Evolutionary conservation across 2,113 vertebrate genomes (phyloP), one percentile per base, ranked within the genome.

Genomic region (Myotis davidii): DNA sequence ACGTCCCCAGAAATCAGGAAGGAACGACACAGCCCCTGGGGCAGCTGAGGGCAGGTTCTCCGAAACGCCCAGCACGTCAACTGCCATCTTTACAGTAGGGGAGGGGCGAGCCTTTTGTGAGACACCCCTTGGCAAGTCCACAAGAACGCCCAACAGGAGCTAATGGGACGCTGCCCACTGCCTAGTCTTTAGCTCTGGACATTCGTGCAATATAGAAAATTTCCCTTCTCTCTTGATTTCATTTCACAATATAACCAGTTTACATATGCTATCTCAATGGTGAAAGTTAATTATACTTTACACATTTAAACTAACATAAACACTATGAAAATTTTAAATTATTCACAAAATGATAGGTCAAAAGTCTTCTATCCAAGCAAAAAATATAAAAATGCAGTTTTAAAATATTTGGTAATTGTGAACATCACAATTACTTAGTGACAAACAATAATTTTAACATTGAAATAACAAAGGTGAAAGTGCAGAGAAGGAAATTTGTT

Each of bases 301-400:
- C 5, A 92, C 9, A 67, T 17, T 45, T 39, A 70, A 89, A 90
- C 12, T 48, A 90, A 21, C 56, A 42, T 64, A 45, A 86, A 48
- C 21, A 42, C 92, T 34, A 9, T 50, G 25, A 90, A 78, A 64
- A 29, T 45, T 82, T 29, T 20, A 88, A 87, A 52, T n/a, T 34
- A 73, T 42, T 18, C 37, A 85, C 59, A 32, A 85, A 90, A 88
- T 69, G 82, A 74, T 93, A 90, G 34, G 23, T n/a, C 65, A 90
- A 86, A 83, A 0, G 4, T 67, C 79, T 87, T 90, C 54, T 84
- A 65, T 48, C 52, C 77, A 7, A 91, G 29, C 21, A 73, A 94
- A 81, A 77, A 67, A 73, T n/a, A 39, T 29, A 42, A 74, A 85
- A 74, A 50, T 52, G 6, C 29, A 56, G n/a, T 79, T 96, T 88